A percentile compares a stretch with the other conserved stretches of the same genome.
These are phyloP conservation scores for Hypsopygia costalis DNA, from an alignment of 2,888 invertebrate genomes.

Conservation along the genomic window DNA sequence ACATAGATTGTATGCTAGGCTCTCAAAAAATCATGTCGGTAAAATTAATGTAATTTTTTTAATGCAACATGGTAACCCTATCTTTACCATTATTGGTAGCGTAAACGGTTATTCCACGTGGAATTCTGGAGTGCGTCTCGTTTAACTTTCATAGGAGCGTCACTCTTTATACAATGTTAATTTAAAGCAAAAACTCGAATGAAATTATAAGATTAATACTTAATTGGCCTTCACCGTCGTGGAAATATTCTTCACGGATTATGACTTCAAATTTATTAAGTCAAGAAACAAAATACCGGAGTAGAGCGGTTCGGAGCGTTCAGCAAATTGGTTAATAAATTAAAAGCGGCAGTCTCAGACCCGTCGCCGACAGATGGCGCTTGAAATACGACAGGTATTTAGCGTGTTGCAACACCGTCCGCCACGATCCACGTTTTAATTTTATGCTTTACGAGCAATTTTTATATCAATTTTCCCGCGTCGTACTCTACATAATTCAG, in stretches of 20 bases:
- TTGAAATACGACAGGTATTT: conserved; percentile 79
- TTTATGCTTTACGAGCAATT: conserved; percentile 77
- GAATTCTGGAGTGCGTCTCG: conserved; percentile 2
- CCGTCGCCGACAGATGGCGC: conserved; percentile 76
- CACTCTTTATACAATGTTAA: conserved; percentile 7
- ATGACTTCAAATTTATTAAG: conserved; percentile 71
- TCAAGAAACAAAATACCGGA: conserved; percentile 71
- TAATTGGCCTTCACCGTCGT: conserved; percentile 42
- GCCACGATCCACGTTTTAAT: conserved; percentile 70
- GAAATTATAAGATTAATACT: conserved; percentile 29
- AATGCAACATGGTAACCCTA: background rate
- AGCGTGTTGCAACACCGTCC: conserved; percentile 75
- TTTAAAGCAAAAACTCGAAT: conserved; percentile 21
- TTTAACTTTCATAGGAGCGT: background rate
- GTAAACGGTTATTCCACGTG: conserved; percentile 1
- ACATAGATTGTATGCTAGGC: no score
- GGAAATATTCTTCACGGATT: conserved; percentile 57
- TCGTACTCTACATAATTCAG: conserved; percentile 62
- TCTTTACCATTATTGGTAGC: conserved; percentile 3
- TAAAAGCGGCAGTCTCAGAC: conserved; percentile 74
- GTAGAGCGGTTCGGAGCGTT: conserved; percentile 61
- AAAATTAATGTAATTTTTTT: no score
- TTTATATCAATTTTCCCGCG: conserved; percentile 71
- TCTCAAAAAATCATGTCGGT: no score
- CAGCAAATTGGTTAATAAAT: conserved; percentile 79